Conservation (phyloP, 2,888 invertebrate species). For the Antheraea assamensis region DNA sequence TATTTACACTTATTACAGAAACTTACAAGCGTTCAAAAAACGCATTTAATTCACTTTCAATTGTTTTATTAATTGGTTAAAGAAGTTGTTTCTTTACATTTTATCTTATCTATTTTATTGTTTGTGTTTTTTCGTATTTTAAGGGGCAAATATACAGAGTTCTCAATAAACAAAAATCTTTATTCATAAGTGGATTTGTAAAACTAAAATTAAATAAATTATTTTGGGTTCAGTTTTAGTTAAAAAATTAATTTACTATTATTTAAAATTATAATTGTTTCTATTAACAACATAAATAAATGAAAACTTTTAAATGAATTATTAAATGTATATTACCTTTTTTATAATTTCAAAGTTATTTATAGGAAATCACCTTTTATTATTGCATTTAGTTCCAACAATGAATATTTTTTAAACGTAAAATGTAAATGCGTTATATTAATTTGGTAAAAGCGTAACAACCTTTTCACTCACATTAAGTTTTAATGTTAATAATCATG, state of each 20-base stretch:
- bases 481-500: constrained; percentile 45
- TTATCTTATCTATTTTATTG: too few relatives aligned
- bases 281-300: neutral
- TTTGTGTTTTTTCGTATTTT: too few relatives aligned
- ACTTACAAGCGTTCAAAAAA: too few relatives aligned
- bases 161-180: too few relatives aligned
- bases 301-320: neutral
- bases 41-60: too few relatives aligned
- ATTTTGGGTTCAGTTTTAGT: too few relatives aligned
- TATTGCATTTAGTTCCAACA: neutral
- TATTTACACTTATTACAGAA: neutral
- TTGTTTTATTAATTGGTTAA: too few relatives aligned
- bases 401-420: constrained; percentile 60
- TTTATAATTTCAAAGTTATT: constrained; percentile 11
- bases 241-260: too few relatives aligned
- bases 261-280: neutral
- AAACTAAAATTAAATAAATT: too few relatives aligned
- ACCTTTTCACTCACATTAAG: constrained; percentile 49
- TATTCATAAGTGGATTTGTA: too few relatives aligned
- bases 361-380: constrained; percentile 21
- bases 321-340: neutral
- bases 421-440: constrained; percentile 57
- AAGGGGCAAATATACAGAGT: too few relatives aligned
- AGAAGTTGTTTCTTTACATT: too few relatives aligned
- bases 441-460: constrained; percentile 46